A percentile compares a stretch with the other conserved stretches of the same genome.
These are phyloP conservation scores for Aeoliscus strigatus DNA, from an alignment of 2,797 vertebrate genomes.

Conservation along the genomic window DNA sequence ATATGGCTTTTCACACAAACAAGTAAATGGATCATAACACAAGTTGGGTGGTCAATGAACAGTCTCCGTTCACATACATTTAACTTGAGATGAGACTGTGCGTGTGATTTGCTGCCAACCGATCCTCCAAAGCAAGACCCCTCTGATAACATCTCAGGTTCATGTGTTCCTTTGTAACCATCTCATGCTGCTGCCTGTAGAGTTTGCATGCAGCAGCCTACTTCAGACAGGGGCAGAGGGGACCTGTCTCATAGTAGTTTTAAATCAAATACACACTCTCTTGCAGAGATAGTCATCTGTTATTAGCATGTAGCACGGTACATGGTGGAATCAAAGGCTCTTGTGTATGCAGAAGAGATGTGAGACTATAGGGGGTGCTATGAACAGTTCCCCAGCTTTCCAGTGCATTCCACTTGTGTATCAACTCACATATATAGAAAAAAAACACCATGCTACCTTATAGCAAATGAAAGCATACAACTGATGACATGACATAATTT, in stretches of 20 bases:
- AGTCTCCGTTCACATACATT: not conserved
- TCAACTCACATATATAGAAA: slow-evolving; percentile 12
- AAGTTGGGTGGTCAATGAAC: slow-evolving; percentile 34
- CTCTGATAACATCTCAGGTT: slow-evolving; percentile 53
- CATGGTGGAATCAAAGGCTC: slow-evolving; percentile 27
- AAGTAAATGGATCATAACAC: slow-evolving; percentile 21
- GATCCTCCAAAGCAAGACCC: slow-evolving; percentile 23
- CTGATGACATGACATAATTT: no score
- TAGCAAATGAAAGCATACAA: slow-evolving; percentile 15
- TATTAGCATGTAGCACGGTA: slow-evolving; percentile 45
- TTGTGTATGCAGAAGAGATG: slow-evolving; percentile 16
- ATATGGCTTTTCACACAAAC: slow-evolving; percentile 35
- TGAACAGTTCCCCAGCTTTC: not conserved
- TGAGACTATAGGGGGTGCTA: slow-evolving; percentile 11
- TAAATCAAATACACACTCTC: slow-evolving; percentile 59
- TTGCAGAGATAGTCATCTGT: slow-evolving; percentile 53
- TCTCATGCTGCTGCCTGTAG: slow-evolving; percentile 30
- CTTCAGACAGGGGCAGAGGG: slow-evolving; percentile 23
- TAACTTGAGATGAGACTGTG: slow-evolving; percentile 10
- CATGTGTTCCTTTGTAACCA: slow-evolving; percentile 33
- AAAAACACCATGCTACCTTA: slow-evolving; percentile 33
- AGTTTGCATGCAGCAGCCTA: slow-evolving; percentile 25
- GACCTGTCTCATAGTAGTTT: slow-evolving; percentile 28
- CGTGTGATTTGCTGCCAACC: slow-evolving; percentile 31
- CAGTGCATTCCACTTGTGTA: slow-evolving; percentile 11